Percentiles rank a stretch among this genome's conserved stretches.
phyloP scores from a whole-genome alignment of 2,797 vertebrate species.

The Setipinna tenuifilis region DNA sequence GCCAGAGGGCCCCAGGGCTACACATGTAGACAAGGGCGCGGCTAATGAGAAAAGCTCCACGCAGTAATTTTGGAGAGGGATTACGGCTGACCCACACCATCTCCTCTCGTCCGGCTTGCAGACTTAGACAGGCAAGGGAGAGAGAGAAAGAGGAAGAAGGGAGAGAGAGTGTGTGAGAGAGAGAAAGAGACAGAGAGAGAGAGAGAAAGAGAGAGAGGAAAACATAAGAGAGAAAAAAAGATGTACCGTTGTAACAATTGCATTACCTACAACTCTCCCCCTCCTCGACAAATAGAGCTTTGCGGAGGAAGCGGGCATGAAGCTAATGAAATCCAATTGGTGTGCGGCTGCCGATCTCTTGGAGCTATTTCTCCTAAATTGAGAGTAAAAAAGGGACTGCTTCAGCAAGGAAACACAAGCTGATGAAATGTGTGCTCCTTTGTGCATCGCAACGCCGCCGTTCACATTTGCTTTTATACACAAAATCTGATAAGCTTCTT shows the following conservation, averaged over 20 bases:
- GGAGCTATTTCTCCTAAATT: conserved; percentile 39
- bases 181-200: background rate
- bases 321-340: conserved; percentile 23
- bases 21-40: background rate
- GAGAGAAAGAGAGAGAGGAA: background rate
- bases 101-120: background rate
- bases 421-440: conserved; percentile 22
- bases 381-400: conserved; percentile 39
- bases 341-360: conserved; percentile 1
- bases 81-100: background rate
- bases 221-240: too few relatives aligned
- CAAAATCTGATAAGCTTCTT: conserved; percentile 50
- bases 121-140: background rate
- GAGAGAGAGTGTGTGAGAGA: background rate
- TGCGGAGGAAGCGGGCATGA: background rate
- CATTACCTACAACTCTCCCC: background rate
- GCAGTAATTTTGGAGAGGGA: conserved; percentile 12
- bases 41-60: conserved; percentile 19
- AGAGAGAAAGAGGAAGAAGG: background rate
- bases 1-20: background rate
- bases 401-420: conserved; percentile 25
- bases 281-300: conserved; percentile 4
- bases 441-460: background rate
- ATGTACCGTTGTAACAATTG: background rate
- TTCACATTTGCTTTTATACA: conserved; percentile 7